phyloP scores from a whole-genome alignment of 2,888 invertebrate genomes.

The Barypeithes pellucidus region DNA sequence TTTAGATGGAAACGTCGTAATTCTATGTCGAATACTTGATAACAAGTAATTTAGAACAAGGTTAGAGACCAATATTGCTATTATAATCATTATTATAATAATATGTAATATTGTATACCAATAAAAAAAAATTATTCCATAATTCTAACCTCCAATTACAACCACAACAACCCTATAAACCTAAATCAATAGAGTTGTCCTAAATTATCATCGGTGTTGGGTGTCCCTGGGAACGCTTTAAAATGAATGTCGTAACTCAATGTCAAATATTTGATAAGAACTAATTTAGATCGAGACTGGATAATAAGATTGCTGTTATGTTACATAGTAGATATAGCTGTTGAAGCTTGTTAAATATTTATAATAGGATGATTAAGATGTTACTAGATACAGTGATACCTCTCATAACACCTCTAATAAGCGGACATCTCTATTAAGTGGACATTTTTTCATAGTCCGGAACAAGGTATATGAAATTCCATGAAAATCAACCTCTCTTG shows the following conservation, averaged over 20 bases:
- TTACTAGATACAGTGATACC: no score
- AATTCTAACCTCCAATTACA: background rate
- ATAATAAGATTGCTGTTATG: slow-evolving; percentile 10
- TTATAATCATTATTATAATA: no score
- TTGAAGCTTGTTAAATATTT: slow-evolving; percentile 12
- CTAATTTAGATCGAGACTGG: slow-evolving; percentile 10
- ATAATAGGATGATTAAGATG: background rate
- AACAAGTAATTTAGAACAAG: no score
- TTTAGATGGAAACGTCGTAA: no score
- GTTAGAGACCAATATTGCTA: no score
- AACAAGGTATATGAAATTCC: no score
- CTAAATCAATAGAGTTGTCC: slow-evolving; percentile 11
- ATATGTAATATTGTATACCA: background rate
- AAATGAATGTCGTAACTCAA: slow-evolving; percentile 16
- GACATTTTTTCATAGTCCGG: no score
- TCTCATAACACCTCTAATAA: no score
- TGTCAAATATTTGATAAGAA: slow-evolving; percentile 23
- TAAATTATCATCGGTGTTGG: background rate
- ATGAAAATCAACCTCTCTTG: no score
- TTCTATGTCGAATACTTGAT: no score
- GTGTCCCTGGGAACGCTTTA: background rate
- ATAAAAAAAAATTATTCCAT: background rate
- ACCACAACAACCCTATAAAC: background rate
- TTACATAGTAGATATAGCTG: background rate
- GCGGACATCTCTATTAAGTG: no score